Conservation (phyloP, 2,113 vertebrate species). For the Pomatostomus ruficeps region DNA sequence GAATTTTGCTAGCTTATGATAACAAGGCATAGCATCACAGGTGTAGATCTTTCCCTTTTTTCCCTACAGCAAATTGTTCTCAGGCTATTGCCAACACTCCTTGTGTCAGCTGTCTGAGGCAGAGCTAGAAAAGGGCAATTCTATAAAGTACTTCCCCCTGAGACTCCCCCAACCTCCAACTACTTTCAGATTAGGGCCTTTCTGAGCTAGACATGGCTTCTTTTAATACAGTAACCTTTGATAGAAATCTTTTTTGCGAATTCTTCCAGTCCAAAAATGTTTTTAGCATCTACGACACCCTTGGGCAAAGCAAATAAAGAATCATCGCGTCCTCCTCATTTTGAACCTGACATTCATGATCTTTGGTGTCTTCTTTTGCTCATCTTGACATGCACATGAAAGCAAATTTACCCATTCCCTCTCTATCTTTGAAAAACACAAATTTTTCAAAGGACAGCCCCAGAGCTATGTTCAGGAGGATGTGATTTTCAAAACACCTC, state of each 20-base stretch:
- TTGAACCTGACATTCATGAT: background rate
- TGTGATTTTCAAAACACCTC: background rate
- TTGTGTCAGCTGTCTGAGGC: background rate
- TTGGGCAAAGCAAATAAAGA: background rate
- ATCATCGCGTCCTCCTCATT: background rate
- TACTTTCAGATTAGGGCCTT: background rate
- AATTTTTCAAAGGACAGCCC: background rate
- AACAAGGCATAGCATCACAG: background rate
- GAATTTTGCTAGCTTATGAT: background rate
- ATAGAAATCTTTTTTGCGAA: background rate
- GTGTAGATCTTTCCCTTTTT: background rate
- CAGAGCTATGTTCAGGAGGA: background rate
- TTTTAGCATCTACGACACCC: background rate
- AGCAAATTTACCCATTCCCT: background rate
- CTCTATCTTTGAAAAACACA: background rate
- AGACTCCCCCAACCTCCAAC: background rate
- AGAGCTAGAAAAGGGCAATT: background rate
- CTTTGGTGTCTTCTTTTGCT: background rate
- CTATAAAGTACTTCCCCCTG: background rate
- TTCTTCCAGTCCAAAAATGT: background rate
- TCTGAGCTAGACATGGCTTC: background rate
- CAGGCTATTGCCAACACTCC: background rate
- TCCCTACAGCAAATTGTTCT: background rate
- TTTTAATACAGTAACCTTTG: background rate
- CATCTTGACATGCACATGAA: background rate